Base-by-base conservation (phyloP, 2,888 invertebrate genomes). In the Zaprionus obscuricornis region DNA sequence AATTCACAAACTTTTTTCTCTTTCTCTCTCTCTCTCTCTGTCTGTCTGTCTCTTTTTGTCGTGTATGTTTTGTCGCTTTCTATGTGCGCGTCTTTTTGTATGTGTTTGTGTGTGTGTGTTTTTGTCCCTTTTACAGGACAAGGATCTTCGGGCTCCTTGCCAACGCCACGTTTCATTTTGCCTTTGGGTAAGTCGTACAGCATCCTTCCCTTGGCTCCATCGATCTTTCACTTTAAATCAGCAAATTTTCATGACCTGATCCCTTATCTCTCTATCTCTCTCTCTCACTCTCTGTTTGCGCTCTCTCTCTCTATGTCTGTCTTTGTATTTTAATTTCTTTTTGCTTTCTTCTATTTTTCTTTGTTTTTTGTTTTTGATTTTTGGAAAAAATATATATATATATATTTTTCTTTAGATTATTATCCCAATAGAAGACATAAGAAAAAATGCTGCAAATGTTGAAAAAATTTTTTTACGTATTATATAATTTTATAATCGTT, bases 381-480 rank as follows among this genome's bases (percentile, higher is more conserved):
- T 42, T 22, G 26, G 27, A 46, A 39, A 40, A 2, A 29, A 10
- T 10, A 31, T 31, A 13, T 11, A 37, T 34, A 37, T 70, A n/a
- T 52, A 71, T n/a, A n/a, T n/a, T 66, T 65, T 64, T 58, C 82
- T 87, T 75, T 88, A 88, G 88, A 88, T 82, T 88, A 88, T 85
- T 88, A 75, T 64, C 88, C 88, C 55, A 88, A 88, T 88, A 88
- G 88, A 82, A 64, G 88, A 72, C 77, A 79, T 74, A 88, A 88
- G 66, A 85, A 83, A 63, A 75, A 72, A 67, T 83, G 81, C 85
- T 83, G 75, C 86, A 88, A 88, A 85, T 86, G 66, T 85, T 86
- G 65, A 85, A 60, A 66, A 69, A 31, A 14, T 27, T 24, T 46
- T 45, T 43, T 17, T 29, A 40, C 17, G 54, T 58, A 42, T 37